Evolutionary conservation across 2,888 invertebrate genomes (phyloP).

Genomic region (Monopis laevigella): DNA sequence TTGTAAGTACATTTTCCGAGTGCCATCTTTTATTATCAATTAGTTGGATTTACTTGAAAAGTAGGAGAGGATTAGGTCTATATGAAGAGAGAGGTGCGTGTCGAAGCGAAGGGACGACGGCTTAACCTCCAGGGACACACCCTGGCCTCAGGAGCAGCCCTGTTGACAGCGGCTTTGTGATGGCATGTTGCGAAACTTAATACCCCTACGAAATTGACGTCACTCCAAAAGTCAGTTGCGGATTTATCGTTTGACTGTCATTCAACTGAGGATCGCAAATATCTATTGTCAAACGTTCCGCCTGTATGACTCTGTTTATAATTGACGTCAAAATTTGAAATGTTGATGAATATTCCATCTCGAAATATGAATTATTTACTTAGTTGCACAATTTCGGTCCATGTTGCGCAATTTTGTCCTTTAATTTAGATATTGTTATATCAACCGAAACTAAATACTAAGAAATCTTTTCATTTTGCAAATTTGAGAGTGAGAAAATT

Average conservation of each 20-base stretch:
- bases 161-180: slow-evolving; percentile 62
- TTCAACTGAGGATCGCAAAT: background rate
- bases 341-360: no score
- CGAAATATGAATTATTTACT: no score
- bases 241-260: slow-evolving; percentile 7
- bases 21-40: slow-evolving; percentile 41
- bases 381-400: no score
- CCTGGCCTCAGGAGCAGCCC: slow-evolving; percentile 26
- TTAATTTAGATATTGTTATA: no score
- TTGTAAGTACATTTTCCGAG: slow-evolving; percentile 58
- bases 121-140: slow-evolving; percentile 51
- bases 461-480: no score
- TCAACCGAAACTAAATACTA: no score
- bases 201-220: slow-evolving; percentile 55
- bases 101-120: slow-evolving; percentile 43
- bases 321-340: no score
- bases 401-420: no score
- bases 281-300: no score
- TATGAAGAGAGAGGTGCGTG: slow-evolving; percentile 53
- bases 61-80: slow-evolving; percentile 57
- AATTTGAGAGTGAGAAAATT: no score
- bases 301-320: no score
- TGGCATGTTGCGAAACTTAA: slow-evolving; percentile 51
- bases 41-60: slow-evolving; percentile 63
- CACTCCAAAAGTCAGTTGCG: slow-evolving; percentile 11